A percentile compares a stretch with the other conserved stretches of the same genome.
These are phyloP conservation scores for Dicranocentrus wangi DNA, from an alignment of 2,888 invertebrate genomes.

Conservation along the genomic window DNA sequence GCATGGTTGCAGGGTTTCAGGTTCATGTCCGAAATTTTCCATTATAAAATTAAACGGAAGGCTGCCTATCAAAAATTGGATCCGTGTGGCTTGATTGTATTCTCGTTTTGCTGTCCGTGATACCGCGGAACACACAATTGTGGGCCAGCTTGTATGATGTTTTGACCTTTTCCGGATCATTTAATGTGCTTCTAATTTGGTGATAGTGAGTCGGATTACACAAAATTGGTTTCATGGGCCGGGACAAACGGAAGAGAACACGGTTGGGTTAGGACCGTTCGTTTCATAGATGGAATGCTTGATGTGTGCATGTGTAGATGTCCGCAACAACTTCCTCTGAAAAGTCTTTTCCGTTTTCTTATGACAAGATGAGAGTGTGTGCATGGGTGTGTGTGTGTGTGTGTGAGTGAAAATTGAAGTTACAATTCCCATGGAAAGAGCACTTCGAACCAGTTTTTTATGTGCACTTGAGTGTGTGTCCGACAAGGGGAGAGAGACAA, in stretches of 20 bases:
- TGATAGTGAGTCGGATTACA: slow-evolving; percentile 20
- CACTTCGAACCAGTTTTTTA: no score
- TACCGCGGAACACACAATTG: no score
- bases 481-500: neutral
- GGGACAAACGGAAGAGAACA: neutral
- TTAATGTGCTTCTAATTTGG: slow-evolving; percentile 45
- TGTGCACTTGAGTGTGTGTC: neutral
- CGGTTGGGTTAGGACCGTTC: no score
- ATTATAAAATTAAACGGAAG: slow-evolving; percentile 50
- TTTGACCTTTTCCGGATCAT: slow-evolving; percentile 57
- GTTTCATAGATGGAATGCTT: neutral
- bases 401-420: slow-evolving; percentile 9
- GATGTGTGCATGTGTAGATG: slow-evolving; percentile 12
- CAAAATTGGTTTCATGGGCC: slow-evolving; percentile 11
- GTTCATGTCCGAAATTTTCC: slow-evolving; percentile 37
- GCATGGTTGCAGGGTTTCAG: slow-evolving; percentile 10
- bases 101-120: neutral
- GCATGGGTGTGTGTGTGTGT: neutral
- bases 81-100: neutral
- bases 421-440: neutral
- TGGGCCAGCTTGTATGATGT: slow-evolving; percentile 19
- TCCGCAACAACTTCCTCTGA: neutral
- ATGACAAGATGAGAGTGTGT: slow-evolving; percentile 7
- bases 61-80: slow-evolving; percentile 16
- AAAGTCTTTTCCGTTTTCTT: neutral